Evolutionary conservation across 2,888 invertebrate species (phyloP).

Genomic region (Dastarcus helophoroides): DNA sequence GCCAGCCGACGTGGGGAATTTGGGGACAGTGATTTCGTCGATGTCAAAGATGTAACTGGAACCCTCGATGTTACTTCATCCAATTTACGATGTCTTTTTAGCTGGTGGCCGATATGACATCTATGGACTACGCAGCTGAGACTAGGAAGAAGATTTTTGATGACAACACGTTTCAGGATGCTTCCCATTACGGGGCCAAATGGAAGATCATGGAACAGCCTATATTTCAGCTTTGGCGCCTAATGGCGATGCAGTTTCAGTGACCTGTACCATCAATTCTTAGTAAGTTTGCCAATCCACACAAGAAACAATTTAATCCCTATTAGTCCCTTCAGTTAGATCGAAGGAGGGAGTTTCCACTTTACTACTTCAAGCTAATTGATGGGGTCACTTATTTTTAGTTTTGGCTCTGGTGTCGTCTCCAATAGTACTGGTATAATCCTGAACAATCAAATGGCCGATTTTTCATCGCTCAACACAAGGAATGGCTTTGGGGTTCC

Average conservation of each 20-base stretch:
- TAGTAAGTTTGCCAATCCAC: no score
- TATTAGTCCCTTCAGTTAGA: no score
- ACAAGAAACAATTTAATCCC: no score
- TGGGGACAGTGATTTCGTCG: no score
- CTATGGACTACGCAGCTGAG: conserved; percentile 46
- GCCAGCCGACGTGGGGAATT: no score
- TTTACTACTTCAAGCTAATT: no score
- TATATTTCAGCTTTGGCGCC: conserved; percentile 75
- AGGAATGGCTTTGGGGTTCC: conserved; percentile 60
- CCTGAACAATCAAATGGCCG: conserved; percentile 83
- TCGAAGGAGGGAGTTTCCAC: no score
- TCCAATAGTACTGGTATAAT: conserved; percentile 71
- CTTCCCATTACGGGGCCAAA: conserved; percentile 61
- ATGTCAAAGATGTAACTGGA: no score
- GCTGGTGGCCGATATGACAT: conserved; percentile 54
- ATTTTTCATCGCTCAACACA: conserved; percentile 63
- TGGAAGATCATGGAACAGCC: conserved; percentile 77
- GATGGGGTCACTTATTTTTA: conserved; percentile 36
- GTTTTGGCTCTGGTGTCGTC: conserved; percentile 70
- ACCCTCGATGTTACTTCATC: no score
- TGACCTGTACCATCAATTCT: conserved; percentile 81
- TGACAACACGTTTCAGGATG: conserved; percentile 51
- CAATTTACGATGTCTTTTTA: no score
- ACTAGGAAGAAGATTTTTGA: conserved; percentile 42
- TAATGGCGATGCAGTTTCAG: conserved; percentile 82